Evolutionary conservation across 2,797 vertebrate species (phyloP).

Genomic region (Macropodus opercularis): DNA sequence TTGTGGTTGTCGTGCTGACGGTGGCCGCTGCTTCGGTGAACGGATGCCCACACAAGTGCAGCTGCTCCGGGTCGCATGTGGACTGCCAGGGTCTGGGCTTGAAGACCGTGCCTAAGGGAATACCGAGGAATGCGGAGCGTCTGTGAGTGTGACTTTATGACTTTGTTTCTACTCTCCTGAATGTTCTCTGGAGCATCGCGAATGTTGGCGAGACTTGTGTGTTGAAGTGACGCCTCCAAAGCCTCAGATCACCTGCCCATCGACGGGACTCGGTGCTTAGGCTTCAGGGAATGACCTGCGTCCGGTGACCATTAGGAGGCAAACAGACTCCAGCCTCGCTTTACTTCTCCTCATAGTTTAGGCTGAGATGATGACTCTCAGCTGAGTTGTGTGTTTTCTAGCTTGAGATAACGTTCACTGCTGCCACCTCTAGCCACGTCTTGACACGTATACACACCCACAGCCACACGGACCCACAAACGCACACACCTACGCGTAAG

Average conservation of each 20-base stretch:
- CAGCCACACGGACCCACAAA: conserved; percentile 53
- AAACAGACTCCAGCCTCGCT: not conserved
- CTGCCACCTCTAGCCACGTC: conserved; percentile 58
- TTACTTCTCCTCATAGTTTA: not conserved
- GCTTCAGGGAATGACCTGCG: conserved; percentile 14
- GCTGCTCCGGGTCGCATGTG: conserved; percentile 95
- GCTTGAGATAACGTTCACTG: conserved; percentile 49
- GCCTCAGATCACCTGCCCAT: not conserved
- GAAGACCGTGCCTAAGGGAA: conserved; percentile 89
- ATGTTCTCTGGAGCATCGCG: no score
- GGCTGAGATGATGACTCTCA: no score
- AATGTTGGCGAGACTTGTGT: no score
- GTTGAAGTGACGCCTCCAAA: not conserved
- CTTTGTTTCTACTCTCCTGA: not conserved
- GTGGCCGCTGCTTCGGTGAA: conserved; percentile 70
- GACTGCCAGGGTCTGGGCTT: conserved; percentile 96
- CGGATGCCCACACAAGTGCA: conserved; percentile 96
- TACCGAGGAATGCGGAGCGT: conserved; percentile 94
- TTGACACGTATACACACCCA: conserved; percentile 56
- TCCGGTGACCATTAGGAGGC: not conserved
- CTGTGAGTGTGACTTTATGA: conserved; percentile 85
- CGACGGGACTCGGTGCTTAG: not conserved
- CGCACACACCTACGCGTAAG: conserved; percentile 56
- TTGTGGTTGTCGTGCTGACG: conserved; percentile 68
- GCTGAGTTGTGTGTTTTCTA: no score